phyloP scores from a whole-genome alignment of 2,797 vertebrate species.

The Tachyglossus aculeatus region DNA sequence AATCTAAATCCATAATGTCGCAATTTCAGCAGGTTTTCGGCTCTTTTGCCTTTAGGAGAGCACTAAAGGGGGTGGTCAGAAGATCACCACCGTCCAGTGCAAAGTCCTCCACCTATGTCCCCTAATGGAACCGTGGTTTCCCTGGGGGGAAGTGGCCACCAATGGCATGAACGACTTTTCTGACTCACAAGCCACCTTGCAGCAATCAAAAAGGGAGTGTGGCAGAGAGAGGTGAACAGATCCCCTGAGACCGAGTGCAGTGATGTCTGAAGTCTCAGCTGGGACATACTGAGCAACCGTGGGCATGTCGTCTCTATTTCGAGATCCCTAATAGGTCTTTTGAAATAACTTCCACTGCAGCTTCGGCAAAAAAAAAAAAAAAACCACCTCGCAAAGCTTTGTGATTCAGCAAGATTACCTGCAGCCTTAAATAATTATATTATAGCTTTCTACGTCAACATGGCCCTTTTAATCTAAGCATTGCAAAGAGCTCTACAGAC shows the following conservation, averaged over 20 bases:
- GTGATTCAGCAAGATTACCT: slow-evolving; percentile 4
- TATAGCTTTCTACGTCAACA: neutral
- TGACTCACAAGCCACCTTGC: neutral
- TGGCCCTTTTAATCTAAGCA: neutral
- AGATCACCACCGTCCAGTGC: too few species aligned
- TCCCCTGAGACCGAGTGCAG: neutral
- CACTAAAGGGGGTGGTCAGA: too few species aligned
- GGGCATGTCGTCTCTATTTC: neutral
- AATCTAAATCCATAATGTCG: too few species aligned
- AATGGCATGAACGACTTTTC: neutral
- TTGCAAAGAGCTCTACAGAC: neutral
- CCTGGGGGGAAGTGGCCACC: neutral
- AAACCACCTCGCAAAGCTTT: neutral
- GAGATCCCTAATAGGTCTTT: neutral
- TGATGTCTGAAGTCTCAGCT: neutral
- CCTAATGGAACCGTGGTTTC: neutral
- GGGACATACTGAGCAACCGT: neutral
- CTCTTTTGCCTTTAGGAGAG: too few species aligned
- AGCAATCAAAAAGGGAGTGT: neutral
- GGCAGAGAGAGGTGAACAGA: neutral
- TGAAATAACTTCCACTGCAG: neutral
- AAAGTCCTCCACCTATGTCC: too few species aligned
- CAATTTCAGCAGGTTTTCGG: too few species aligned
- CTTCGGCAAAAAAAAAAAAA: neutral
- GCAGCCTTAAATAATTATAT: neutral